phyloP scores from a whole-genome alignment of 2,113 vertebrate genomes.

The Solea senegalensis region DNA sequence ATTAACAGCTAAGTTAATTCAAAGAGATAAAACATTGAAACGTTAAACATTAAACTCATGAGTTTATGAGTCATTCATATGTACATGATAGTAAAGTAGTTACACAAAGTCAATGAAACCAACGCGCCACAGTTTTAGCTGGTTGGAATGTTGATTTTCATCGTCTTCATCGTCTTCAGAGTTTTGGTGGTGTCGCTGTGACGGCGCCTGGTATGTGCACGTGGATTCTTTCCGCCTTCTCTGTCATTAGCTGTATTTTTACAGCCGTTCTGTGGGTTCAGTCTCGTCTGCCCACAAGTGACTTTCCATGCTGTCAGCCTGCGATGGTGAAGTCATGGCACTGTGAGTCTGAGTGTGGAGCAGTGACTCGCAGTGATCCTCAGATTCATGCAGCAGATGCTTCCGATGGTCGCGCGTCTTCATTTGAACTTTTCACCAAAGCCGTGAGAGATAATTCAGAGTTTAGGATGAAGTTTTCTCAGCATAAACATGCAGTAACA shows the following conservation, averaged over 20 bases:
- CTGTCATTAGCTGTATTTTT: slow-evolving; percentile 71
- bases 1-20: too few species aligned
- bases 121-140: too few species aligned
- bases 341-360: slow-evolving; percentile 53
- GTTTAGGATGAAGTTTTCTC: slow-evolving; percentile 21
- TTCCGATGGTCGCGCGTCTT: slow-evolving; percentile 62
- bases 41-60: too few species aligned
- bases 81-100: too few species aligned
- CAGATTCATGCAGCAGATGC: slow-evolving; percentile 58
- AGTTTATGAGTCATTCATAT: too few species aligned
- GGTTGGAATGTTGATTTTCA: too few species aligned
- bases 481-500: background rate
- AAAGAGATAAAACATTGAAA: too few species aligned
- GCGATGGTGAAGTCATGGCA: slow-evolving; percentile 76
- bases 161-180: slow-evolving; percentile 37
- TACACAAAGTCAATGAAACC: too few species aligned
- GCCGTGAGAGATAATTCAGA: slow-evolving; percentile 13
- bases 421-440: slow-evolving; percentile 43
- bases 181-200: slow-evolving; percentile 4
- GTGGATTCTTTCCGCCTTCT: slow-evolving; percentile 53
- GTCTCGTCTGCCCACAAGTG: slow-evolving; percentile 71
- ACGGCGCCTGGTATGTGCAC: slow-evolving; percentile 24
- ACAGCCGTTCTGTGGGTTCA: slow-evolving; percentile 71
- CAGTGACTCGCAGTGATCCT: slow-evolving; percentile 61
- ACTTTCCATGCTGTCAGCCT: slow-evolving; percentile 80